phyloP scores from a whole-genome alignment of 2,797 vertebrate species.

The Anas georgica region DNA sequence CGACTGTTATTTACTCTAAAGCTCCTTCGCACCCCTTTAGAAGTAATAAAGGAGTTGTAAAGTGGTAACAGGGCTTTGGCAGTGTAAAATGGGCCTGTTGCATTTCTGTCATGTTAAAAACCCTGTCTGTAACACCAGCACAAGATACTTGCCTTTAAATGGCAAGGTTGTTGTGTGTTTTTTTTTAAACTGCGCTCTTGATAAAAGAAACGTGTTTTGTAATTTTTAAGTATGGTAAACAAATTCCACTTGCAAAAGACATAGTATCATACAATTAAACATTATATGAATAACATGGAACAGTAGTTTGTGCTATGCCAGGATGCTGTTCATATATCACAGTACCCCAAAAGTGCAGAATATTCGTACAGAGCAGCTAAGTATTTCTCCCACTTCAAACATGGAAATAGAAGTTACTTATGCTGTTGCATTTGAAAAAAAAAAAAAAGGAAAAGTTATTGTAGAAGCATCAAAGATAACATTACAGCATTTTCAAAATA shows the following conservation, averaged over 20 bases:
- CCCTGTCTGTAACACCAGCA: constrained; percentile 8
- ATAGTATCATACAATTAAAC: background rate
- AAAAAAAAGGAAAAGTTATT: background rate
- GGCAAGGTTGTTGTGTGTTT: background rate
- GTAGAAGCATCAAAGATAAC: constrained; percentile 1
- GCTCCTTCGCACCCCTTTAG: background rate
- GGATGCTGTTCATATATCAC: background rate
- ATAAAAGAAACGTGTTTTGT: background rate
- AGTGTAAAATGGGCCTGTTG: background rate
- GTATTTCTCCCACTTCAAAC: background rate
- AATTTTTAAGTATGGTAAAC: constrained; percentile 13
- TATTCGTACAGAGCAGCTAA: background rate
- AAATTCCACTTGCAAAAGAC: constrained; percentile 13
- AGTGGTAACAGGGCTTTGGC: constrained; percentile 45
- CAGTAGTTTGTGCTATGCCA: background rate
- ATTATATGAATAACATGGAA: background rate
- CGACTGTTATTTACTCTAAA: constrained; percentile 15
- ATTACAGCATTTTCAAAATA: background rate
- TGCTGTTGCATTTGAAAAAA: background rate
- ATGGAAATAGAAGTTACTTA: background rate
- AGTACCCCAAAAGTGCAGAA: background rate
- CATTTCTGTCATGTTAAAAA: constrained; percentile 15
- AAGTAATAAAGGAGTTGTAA: constrained; percentile 7
- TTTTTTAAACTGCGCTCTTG: background rate
- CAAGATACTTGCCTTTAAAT: background rate